Base-by-base conservation (phyloP, 2,888 invertebrate genomes). In the Ligdia adustata region DNA sequence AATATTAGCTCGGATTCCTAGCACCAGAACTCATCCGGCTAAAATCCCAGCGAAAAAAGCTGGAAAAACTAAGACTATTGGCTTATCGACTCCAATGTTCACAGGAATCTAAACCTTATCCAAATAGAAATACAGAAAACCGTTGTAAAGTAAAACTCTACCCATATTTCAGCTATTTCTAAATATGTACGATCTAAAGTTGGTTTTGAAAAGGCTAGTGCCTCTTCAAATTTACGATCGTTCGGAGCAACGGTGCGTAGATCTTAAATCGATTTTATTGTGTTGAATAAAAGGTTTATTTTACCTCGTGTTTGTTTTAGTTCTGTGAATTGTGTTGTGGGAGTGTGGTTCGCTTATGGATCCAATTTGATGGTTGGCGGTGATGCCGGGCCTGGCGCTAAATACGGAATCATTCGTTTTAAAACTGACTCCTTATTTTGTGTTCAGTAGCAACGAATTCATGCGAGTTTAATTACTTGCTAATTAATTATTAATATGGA, bases 161-260 rank as follows among this genome's bases (percentile, higher is more conserved):
- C 64, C 69, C 70, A 71, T 72, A 72, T 73, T 76, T 72, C 63
- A 72, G 59, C 65, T 68, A 66, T 72, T 75, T 72, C 78, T 80
- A 80, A 78, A 81, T 79, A 77, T 79, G 75, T 72, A 75, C 77
- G 46, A 75, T 76, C 75, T 75, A 75, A 72, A 74, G 75, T 75
- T 72, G 69, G 73, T 76, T 78, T 79, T 75, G 69, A 79, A 79
- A 79, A 76, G 72, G 68, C 76, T 66, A 79, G 75, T 73, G 76
- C 66, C 75, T 73, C 72, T 82, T 76, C 64, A 74, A 80, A 79
- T 79, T 79, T 78, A 75, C 70, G 49, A 52, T 52, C 31, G 50
- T 26, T 52, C 35, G 14, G 34, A 18, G 11, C n/a, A 14, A 39
- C 20, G 9, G 32, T 3, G 31, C 9, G 14, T 38, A 27, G 57